These are phyloP conservation scores for Zoanthus solanderi DNA, from an alignment of 92 coral and sea anemone genomes.

Conservation along the genomic window DNA sequence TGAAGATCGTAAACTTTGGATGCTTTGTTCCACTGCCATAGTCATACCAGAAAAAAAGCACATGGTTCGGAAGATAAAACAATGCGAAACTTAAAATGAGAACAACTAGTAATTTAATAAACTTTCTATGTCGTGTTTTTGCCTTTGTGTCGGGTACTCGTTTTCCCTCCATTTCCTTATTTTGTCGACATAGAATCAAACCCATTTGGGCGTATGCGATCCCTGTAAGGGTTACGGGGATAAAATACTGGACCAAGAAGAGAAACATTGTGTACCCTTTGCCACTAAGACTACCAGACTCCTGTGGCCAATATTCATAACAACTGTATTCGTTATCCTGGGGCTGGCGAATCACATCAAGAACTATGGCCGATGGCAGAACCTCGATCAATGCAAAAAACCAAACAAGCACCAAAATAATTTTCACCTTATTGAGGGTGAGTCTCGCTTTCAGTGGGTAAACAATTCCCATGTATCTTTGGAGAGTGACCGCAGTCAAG, in stretches of 20 bases:
- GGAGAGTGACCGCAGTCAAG: constrained; percentile 81
- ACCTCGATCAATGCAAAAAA: constrained; percentile 79
- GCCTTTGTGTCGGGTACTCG: constrained; percentile 66
- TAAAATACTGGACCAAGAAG: constrained; percentile 75
- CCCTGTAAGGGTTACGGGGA: constrained; percentile 78
- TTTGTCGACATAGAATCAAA: constrained; percentile 72
- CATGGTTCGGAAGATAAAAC: constrained; percentile 94
- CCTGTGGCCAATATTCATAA: constrained; percentile 75
- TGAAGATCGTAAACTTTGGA: constrained; percentile 88
- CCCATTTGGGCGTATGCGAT: constrained; percentile 87
- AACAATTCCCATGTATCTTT: constrained; percentile 88
- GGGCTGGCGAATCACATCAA: constrained; percentile 68
- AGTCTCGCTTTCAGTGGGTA: constrained; percentile 86
- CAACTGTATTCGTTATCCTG: constrained; percentile 82
- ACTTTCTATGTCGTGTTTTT: constrained; percentile 86
- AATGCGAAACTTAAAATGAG: constrained; percentile 91
- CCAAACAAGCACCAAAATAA: constrained; percentile 81
- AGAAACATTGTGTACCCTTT: constrained; percentile 86
- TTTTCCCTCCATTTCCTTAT: constrained; percentile 75
- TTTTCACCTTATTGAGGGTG: constrained; percentile 80
- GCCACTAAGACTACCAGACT: constrained; percentile 23
- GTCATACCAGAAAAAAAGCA: constrained; percentile 95
- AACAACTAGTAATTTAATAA: constrained; percentile 83
- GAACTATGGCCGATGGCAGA: constrained; percentile 70
- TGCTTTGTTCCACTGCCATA: constrained; percentile 79